Base-by-base conservation (phyloP, 2,888 invertebrate species). In the Drosophila ustulata region DNA sequence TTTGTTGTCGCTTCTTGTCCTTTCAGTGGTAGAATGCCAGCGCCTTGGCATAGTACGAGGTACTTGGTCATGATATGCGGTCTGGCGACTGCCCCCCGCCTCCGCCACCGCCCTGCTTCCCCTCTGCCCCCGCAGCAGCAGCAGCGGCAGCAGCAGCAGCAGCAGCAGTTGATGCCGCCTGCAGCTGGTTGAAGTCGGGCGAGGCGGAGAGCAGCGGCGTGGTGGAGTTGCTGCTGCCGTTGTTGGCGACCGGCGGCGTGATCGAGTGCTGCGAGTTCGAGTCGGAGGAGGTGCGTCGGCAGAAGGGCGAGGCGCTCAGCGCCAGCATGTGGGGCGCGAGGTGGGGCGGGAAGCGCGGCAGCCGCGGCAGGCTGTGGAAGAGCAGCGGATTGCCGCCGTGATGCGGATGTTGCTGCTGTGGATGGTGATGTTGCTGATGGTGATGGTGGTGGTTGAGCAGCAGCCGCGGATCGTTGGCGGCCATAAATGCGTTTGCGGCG, bases 351-450 rank as follows among this genome's bases (percentile, higher is more conserved):
- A 95, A 95, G 1, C 93, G 93, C n/a, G 93, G 91, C 70, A 94
- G 90, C 52, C 94, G 93, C 18, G 94, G 93, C 58, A 95, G 92
- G 0, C 94, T 94, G 23, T 95, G 94, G 64, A 95, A 92, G 3
- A 95, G 91, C 51, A 95, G 89, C 4, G 95, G 94, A 80, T 93
- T 94, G 3, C 94, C 94, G 37, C 94, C 93, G 37, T 94, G 94
- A 43, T 88, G 87, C 8, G 30, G 3, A 32, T 18, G 18, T 18
- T 32, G 32, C 32, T 7, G 9, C 7, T 32, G 32, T 7, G 32
- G 32, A 32, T 32, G 32, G 18, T 18, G 18, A 18, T 18, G 18
- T 18, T 32, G 32, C 37, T 5, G 3, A 32, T 32, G 32, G 9
- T 32, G 32, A 0, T 32, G 37, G 4, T 37, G 37, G 5, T 37